Conservation (phyloP, 2,797 vertebrate genomes). For the Poeciliopsis gracilis region DNA sequence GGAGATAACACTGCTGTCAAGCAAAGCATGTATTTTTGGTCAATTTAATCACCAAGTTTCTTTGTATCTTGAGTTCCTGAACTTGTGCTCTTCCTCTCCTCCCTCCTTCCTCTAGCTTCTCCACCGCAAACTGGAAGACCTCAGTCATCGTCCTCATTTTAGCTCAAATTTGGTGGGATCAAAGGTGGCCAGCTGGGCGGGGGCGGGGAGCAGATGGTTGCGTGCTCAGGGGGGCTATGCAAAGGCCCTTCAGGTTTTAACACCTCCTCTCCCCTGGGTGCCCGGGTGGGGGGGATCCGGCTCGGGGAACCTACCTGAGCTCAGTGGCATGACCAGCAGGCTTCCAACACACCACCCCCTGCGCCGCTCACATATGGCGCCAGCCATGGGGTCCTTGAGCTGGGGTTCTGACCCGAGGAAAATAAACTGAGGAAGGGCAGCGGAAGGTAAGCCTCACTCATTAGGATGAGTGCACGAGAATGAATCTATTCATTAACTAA, state of each 20-base stretch:
- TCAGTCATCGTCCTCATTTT: constrained; percentile 83
- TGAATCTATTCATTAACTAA: constrained; percentile 42
- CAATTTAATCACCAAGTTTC: constrained; percentile 54
- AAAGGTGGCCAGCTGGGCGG: constrained; percentile 83
- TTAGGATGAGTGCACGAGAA: constrained; percentile 61
- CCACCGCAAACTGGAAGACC: constrained; percentile 79
- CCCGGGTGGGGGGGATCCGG: constrained; percentile 74
- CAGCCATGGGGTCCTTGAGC: constrained; percentile 71
- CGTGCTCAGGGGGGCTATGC: constrained; percentile 72
- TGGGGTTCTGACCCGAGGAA: constrained; percentile 70
- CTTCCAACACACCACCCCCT: constrained; percentile 74
- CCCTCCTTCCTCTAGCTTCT: constrained; percentile 24
- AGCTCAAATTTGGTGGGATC: constrained; percentile 81
- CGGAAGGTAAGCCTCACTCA: constrained; percentile 66
- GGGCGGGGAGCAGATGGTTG: constrained; percentile 80
- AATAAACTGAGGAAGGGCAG: constrained; percentile 65
- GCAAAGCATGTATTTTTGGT: constrained; percentile 15
- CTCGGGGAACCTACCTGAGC: constrained; percentile 80
- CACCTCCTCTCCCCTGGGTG: constrained; percentile 82
- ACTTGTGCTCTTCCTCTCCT: constrained; percentile 56
- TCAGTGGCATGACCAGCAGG: constrained; percentile 74
- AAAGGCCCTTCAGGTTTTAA: constrained; percentile 85
- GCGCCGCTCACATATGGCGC: constrained; percentile 77
- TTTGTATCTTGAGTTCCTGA: constrained; percentile 59
- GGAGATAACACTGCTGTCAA: constrained; percentile 22